These are phyloP conservation scores for Epinotia ramella DNA, from an alignment of 2,888 invertebrate genomes.

Conservation along the genomic window DNA sequence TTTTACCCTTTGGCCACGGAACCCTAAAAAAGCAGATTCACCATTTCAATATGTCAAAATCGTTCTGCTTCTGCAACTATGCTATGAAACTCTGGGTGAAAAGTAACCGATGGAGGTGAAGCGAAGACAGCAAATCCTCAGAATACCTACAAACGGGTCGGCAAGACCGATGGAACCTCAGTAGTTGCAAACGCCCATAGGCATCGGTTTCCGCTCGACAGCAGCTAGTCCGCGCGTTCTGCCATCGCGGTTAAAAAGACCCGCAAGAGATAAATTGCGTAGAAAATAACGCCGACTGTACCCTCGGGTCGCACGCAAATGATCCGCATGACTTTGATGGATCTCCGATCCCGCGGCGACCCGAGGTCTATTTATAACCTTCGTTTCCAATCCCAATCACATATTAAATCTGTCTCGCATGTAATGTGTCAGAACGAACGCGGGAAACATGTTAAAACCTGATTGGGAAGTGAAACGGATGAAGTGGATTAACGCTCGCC, in stretches of 20 bases:
- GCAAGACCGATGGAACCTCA: too few relatives aligned
- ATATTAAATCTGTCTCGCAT: background rate
- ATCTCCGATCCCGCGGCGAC: background rate
- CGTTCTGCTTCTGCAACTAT: too few relatives aligned
- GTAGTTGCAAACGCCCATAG: too few relatives aligned
- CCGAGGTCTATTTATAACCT: background rate
- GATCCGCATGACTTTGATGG: slow-evolving; percentile 9
- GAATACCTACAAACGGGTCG: too few relatives aligned
- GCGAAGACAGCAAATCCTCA: too few relatives aligned
- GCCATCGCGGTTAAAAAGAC: background rate
- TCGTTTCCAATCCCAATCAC: background rate
- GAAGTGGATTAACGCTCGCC: background rate
- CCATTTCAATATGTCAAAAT: too few relatives aligned
- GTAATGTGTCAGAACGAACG: background rate
- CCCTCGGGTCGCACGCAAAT: background rate
- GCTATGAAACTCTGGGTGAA: too few relatives aligned
- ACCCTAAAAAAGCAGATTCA: too few relatives aligned
- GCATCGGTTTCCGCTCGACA: too few relatives aligned
- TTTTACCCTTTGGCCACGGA: too few relatives aligned
- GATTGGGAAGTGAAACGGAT: background rate
- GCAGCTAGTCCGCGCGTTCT: too few relatives aligned
- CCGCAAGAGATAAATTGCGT: background rate
- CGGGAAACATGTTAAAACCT: background rate
- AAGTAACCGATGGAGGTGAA: too few relatives aligned
- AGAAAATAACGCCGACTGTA: background rate